Conservation (phyloP, 2,888 invertebrate genomes). For the Hydrotaea cyrtoneurina region DNA sequence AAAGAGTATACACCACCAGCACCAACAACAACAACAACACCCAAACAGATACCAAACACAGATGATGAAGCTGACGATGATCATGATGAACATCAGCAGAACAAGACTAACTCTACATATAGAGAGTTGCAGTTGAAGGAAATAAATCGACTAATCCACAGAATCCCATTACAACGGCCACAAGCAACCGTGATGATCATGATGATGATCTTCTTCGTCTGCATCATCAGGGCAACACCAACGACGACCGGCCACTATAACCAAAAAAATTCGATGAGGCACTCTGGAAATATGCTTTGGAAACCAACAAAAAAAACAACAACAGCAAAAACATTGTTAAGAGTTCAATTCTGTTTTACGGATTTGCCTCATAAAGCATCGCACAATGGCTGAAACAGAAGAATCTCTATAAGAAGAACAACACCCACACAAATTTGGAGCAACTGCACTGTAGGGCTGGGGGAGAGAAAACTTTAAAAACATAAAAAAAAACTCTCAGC, state of each 20-base stretch:
- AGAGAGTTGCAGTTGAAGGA: conserved; percentile 26
- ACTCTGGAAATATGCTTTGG: conserved; percentile 19
- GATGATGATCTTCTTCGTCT: neutral
- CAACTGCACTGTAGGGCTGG: conserved; percentile 26
- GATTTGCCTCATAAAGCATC: conserved; percentile 32
- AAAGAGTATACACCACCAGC: conserved; percentile 42
- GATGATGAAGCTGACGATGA: conserved; percentile 29
- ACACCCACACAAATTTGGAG: conserved; percentile 66
- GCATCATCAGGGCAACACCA: conserved; percentile 22
- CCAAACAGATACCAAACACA: neutral
- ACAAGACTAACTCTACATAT: conserved; percentile 42
- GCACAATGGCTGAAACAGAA: conserved; percentile 23
- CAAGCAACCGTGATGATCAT: conserved; percentile 50
- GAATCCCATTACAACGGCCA: conserved; percentile 62
- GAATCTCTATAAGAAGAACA: conserved; percentile 62
- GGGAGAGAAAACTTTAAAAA: neutral
- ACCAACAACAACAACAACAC: neutral
- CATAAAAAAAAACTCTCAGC: neutral
- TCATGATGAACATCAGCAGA: conserved; percentile 50
- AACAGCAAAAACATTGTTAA: conserved; percentile 57
- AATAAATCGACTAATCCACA: conserved; percentile 26
- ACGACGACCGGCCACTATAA: conserved; percentile 6
- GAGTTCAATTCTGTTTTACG: conserved; percentile 54
- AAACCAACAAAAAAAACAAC: no score
- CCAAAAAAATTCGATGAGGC: conserved; percentile 56